Percentiles rank a stretch among this genome's conserved stretches.
These are phyloP conservation scores for Aphidoletes aphidimyza DNA, from an alignment of 2,888 invertebrate species.

Conservation along the genomic window DNA sequence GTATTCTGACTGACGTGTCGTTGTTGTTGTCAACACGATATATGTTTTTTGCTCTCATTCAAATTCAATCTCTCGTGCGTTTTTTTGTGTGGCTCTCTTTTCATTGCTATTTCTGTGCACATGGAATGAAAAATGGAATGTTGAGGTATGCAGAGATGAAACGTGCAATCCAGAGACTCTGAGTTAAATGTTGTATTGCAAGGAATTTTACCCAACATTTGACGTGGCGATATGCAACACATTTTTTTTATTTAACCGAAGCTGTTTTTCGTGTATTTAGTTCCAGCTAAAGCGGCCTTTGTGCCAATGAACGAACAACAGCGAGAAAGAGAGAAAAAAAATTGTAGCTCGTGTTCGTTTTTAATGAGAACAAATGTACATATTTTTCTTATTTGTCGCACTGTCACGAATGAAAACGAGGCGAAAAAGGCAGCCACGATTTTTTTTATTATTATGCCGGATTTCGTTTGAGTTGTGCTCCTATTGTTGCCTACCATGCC, in stretches of 20 bases:
- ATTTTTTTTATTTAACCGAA: neutral
- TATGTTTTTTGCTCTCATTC: too few species aligned
- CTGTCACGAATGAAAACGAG: neutral
- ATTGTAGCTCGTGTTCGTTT: neutral
- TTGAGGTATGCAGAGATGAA: conserved; percentile 16
- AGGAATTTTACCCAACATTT: conserved; percentile 4
- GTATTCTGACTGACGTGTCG: neutral
- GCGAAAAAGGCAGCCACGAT: neutral
- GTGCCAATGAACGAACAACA: too few species aligned
- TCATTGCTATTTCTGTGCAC: neutral
- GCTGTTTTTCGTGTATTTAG: too few species aligned
- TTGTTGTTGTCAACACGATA: neutral
- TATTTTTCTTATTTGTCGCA: conserved; percentile 11
- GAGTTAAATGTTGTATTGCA: neutral
- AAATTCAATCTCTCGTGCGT: too few species aligned
- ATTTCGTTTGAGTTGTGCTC: conserved; percentile 6
- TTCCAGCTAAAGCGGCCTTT: neutral
- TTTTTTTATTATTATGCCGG: neutral
- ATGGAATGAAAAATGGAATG: neutral
- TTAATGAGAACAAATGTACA: conserved; percentile 39
- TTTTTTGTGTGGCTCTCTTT: neutral
- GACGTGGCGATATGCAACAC: neutral
- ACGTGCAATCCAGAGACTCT: neutral
- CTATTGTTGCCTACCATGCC: neutral
- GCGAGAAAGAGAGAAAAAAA: too few species aligned